These are phyloP conservation scores for Stigmatopora argus DNA, from an alignment of 2,113 vertebrate species.

Conservation along the genomic window DNA sequence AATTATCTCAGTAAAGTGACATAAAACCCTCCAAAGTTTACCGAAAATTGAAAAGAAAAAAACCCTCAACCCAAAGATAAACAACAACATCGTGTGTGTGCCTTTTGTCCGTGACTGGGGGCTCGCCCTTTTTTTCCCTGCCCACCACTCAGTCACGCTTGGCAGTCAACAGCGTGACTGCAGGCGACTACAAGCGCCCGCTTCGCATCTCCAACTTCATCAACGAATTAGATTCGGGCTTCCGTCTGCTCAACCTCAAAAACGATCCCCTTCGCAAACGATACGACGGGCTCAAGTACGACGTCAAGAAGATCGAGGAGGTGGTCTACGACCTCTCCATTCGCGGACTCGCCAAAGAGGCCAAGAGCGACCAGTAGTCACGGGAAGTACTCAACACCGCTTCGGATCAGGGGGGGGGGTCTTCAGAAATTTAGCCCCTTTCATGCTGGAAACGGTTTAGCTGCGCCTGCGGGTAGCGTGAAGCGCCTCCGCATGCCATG, in stretches of 20 bases:
- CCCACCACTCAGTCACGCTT: conserved; percentile 76
- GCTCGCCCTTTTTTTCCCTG: background rate
- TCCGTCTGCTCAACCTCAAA: conserved; percentile 95
- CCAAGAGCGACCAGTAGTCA: conserved; percentile 72
- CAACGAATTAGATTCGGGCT: conserved; percentile 95
- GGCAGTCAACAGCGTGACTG: conserved; percentile 95
- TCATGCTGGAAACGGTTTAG: background rate
- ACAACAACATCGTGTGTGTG: background rate
- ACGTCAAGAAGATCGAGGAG: conserved; percentile 98
- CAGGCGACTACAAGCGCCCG: conserved; percentile 88
- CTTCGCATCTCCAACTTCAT: conserved; percentile 94
- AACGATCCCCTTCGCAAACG: conserved; percentile 95
- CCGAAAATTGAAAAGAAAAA: too few species aligned
- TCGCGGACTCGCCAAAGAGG: conserved; percentile 86
- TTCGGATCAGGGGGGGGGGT: conserved; percentile 38
- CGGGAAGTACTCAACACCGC: conserved; percentile 23
- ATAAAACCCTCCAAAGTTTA: too few species aligned
- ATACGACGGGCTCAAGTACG: conserved; percentile 95
- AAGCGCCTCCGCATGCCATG: background rate
- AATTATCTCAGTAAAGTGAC: too few species aligned
- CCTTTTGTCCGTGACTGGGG: background rate
- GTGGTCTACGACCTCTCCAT: conserved; percentile 97
- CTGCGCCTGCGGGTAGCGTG: too few species aligned
- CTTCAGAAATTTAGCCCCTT: conserved; percentile 22
- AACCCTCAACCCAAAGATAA: too few species aligned